Evolutionary conservation across 2,113 vertebrate genomes (phyloP).

Genomic region (Agapornis roseicollis): DNA sequence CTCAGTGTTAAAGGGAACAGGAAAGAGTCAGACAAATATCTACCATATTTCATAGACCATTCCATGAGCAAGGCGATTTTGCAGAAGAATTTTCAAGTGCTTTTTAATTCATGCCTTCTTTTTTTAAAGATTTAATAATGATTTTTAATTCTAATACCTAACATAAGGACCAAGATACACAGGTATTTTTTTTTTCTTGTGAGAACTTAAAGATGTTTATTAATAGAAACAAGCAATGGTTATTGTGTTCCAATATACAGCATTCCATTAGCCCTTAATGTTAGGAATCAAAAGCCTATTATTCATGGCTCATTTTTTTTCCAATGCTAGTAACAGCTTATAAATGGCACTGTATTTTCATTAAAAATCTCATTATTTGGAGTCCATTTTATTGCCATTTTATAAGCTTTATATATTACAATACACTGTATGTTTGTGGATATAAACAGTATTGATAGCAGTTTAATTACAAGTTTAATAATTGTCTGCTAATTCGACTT

Average conservation of each 20-base stretch:
- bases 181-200: background rate
- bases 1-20: background rate
- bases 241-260: background rate
- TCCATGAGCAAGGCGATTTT: background rate
- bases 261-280: background rate
- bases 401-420: background rate
- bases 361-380: conserved; percentile 36
- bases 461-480: conserved; percentile 43
- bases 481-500: conserved; percentile 55
- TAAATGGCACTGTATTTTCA: conserved; percentile 24
- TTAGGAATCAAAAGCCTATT: background rate
- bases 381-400: conserved; percentile 22
- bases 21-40: background rate
- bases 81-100: accelerated
- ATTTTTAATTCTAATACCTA: background rate
- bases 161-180: background rate
- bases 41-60: accelerated
- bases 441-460: conserved; percentile 45
- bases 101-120: background rate
- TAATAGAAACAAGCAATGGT: background rate
- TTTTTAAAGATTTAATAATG: background rate
- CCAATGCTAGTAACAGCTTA: background rate
- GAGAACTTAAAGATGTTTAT: background rate
- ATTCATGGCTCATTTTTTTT: conserved; percentile 9
- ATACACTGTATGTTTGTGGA: background rate